Conservation (phyloP, 2,113 vertebrate genomes). For the Poecilia latipinna region DNA sequence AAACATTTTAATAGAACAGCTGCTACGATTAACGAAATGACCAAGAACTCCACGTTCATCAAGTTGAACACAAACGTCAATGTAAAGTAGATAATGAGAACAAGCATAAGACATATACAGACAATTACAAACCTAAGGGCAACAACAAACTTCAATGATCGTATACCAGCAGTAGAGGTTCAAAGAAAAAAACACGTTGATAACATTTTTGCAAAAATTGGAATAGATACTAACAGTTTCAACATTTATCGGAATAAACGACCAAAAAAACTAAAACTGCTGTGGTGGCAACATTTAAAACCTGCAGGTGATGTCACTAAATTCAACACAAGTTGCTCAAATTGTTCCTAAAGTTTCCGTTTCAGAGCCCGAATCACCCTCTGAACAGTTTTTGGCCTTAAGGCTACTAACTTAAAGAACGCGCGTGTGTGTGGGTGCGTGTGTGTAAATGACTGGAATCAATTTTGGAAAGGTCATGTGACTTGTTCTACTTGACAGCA, state of each 20-base stretch:
- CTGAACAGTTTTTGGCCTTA: not conserved
- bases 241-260: not conserved
- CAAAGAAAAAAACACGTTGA: not conserved
- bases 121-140: not conserved
- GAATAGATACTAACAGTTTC: no score
- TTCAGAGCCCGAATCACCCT: not conserved
- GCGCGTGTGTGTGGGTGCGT: not conserved
- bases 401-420: not conserved
- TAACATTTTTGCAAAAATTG: not conserved
- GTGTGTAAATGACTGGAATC: not conserved
- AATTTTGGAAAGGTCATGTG: constrained; percentile 7
- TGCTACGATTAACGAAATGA: no score
- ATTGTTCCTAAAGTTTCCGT: constrained; percentile 1
- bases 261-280: not conserved
- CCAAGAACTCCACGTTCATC: not conserved
- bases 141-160: not conserved
- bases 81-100: not conserved
- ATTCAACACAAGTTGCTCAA: constrained; percentile 3
- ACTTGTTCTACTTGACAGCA: not conserved
- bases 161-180: not conserved
- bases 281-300: not conserved
- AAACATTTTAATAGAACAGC: no score
- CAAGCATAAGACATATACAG: not conserved
- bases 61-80: not conserved
- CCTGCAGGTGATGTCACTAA: not conserved